A percentile compares a stretch with the other conserved stretches of the same genome.
These are phyloP conservation scores for Hipposideros armiger DNA, from an alignment of 2,113 vertebrate genomes.

Conservation along the genomic window DNA sequence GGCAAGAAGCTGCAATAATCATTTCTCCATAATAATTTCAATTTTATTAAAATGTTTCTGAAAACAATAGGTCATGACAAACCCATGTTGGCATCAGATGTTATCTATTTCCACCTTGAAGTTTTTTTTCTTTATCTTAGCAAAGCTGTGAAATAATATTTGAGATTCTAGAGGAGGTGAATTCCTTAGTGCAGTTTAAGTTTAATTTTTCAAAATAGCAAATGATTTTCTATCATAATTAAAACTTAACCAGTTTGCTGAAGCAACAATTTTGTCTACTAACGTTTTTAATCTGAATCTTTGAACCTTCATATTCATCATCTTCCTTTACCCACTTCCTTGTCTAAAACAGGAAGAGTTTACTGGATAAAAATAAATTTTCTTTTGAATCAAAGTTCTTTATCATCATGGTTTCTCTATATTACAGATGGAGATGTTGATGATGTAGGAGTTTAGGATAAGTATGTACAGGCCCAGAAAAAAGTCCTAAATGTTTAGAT, in stretches of 20 bases:
- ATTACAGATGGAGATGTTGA: background rate
- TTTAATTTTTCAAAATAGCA: slow-evolving; percentile 7
- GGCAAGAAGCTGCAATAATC: background rate
- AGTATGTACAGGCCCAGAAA: background rate
- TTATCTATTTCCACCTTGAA: background rate
- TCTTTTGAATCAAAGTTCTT: background rate
- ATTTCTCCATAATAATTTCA: slow-evolving; percentile 38
- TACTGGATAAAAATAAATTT: background rate
- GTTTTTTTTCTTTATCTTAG: background rate
- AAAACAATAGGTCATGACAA: background rate
- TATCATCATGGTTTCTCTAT: background rate
- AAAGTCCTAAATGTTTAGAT: background rate
- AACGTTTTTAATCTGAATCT: background rate
- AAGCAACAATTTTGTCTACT: slow-evolving; percentile 26
- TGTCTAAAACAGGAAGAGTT: background rate
- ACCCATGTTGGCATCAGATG: background rate
- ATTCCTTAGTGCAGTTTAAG: background rate
- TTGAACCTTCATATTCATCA: background rate
- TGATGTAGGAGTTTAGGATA: background rate
- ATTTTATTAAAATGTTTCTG: slow-evolving; percentile 39
- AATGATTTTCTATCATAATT: slow-evolving; percentile 25
- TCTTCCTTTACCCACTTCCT: background rate
- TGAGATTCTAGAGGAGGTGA: background rate
- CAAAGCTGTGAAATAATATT: slow-evolving; percentile 12
- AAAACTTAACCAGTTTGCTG: slow-evolving; percentile 1